These are phyloP conservation scores for Yasuhikotakia modesta DNA, from an alignment of 2,797 vertebrate species.

Conservation along the genomic window DNA sequence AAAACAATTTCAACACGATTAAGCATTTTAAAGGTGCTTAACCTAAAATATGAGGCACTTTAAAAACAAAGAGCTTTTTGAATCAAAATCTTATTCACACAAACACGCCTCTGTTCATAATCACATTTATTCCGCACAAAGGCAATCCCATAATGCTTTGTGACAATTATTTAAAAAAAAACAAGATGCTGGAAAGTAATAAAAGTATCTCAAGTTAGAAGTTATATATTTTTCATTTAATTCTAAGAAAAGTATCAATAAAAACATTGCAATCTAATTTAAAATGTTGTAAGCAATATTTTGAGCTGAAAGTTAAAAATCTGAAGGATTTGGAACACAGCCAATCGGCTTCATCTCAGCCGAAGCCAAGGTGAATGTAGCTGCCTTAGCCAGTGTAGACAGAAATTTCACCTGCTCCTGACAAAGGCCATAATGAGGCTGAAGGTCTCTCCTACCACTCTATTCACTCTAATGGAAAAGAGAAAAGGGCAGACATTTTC, in stretches of 20 bases:
- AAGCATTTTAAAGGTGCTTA: too few species aligned
- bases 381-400: not conserved
- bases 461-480: not conserved
- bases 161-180: too few species aligned
- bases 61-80: too few species aligned
- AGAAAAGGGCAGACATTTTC: slow-evolving; percentile 18
- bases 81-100: too few species aligned
- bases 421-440: slow-evolving; percentile 18
- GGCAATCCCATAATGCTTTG: not conserved
- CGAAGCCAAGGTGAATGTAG: not conserved
- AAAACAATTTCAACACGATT: too few species aligned
- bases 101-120: too few species aligned
- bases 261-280: not conserved
- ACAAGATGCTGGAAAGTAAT: not conserved
- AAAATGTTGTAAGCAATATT: not conserved
- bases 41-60: too few species aligned
- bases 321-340: not conserved
- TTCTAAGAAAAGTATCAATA: not conserved
- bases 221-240: not conserved
- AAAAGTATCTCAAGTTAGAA: too few species aligned
- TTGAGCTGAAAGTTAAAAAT: not conserved
- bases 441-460: slow-evolving; percentile 20
- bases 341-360: not conserved
- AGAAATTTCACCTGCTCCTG: slow-evolving; percentile 5
- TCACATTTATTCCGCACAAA: not conserved